Base-by-base conservation (phyloP, 1,140 invertebrate genomes). In the Macrotrachela quadricornifera region DNA sequence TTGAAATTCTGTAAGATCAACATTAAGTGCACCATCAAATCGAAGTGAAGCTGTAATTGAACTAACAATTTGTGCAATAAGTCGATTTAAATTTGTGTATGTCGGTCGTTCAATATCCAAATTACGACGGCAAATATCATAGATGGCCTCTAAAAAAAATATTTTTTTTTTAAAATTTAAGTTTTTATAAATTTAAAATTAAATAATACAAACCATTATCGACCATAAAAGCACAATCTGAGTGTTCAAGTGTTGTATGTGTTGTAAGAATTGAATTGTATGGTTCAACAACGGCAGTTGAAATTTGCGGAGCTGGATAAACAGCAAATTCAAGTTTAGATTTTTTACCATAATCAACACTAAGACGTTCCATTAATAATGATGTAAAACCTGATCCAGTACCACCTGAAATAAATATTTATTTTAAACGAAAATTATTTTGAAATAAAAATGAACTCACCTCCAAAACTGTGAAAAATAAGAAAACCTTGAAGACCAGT, bases 351-450 rank as follows among this genome's bases (percentile, higher is more conserved):
- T 58, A 56, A 59, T 87, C 83, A 8, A 85, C 82, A 17, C 80
- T 82, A n/a, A 87, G 74, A 55, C 82, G 73, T 71, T 87, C 84
- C 84, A 88, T 87, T 47, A 87, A 72, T 47, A 87, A 71, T 0
- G 83, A 85, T 4, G 82, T 83, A 68, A 87, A 87, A 10, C 83
- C 83, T 36, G 81, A 84, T 12, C 83, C 83, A 56, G 84, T 86
- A 43, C 83, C 83, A 43, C 21, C 21, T 30, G 8, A 30, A 30
- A 30, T 30, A 2, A 30, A 8, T 30, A 30, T 30, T 4, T 30
- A 30, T 30, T 4, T 30, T 30, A 4, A 2, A 30, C 21, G 8
- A 8, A 30, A 4, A 30, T 30, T 30, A 4, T 30, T 8, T 30
- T 30, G 3, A 4, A 30, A 30, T 30, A 8, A 30, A 30, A 30